These are phyloP conservation scores for Exephanes ischioxanthus DNA, from an alignment of 2,888 invertebrate genomes.

Conservation along the genomic window DNA sequence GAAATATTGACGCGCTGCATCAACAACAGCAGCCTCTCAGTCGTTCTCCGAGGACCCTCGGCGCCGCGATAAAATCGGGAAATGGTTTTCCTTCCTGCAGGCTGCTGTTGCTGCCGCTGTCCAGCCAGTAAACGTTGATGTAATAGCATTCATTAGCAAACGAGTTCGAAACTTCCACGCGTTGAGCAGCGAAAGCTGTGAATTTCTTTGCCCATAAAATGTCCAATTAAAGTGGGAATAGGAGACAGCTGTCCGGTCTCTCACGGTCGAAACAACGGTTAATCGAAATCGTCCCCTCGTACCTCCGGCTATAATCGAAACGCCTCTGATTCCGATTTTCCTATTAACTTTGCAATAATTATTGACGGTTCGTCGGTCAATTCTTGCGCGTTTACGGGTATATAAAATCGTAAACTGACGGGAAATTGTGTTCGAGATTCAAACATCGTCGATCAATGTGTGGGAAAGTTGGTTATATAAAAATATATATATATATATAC, in stretches of 20 bases:
- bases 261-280: background rate
- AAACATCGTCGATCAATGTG: conserved; percentile 6
- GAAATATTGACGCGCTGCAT: conserved; percentile 44
- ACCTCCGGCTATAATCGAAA: conserved; percentile 16
- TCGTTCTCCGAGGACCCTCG: conserved; percentile 38
- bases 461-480: background rate
- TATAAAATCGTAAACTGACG: conserved; percentile 18
- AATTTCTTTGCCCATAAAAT: conserved; percentile 37
- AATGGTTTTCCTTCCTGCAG: conserved; percentile 41
- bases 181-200: background rate
- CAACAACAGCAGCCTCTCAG: conserved; percentile 36
- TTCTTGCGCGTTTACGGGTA: conserved; percentile 10
- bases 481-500: background rate
- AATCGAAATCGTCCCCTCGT: conserved; percentile 35
- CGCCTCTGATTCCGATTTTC: background rate
- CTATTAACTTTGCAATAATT: conserved; percentile 14
- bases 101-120: background rate
- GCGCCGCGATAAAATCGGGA: conserved; percentile 62
- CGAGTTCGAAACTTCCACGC: conserved; percentile 20
- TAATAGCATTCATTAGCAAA: conserved; percentile 54
- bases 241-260: conserved; percentile 19
- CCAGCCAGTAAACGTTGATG: conserved; percentile 11
- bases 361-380: conserved; percentile 11
- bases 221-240: conserved; percentile 12
- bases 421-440: background rate